phyloP scores from a whole-genome alignment of 2,888 invertebrate genomes.

The Leptinotarsa juncta region DNA sequence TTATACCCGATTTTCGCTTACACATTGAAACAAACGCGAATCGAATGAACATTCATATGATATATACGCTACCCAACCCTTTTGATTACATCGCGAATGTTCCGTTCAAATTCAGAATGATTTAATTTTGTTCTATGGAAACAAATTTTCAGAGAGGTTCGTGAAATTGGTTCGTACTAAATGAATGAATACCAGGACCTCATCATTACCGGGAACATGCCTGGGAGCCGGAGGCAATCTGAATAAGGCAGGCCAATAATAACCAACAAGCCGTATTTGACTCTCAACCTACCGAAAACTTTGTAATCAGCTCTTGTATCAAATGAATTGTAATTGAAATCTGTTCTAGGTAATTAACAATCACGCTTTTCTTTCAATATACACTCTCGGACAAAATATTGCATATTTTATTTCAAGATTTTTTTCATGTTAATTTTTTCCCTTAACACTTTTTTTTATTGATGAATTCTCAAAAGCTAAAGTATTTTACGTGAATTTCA shows the following conservation, averaged over 20 bases:
- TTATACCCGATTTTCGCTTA: slow-evolving; percentile 25
- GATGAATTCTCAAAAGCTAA: too few species aligned
- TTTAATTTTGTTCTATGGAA: neutral
- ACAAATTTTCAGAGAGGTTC: slow-evolving; percentile 6
- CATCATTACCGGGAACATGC: neutral
- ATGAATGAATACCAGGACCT: slow-evolving; percentile 8
- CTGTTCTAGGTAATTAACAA: too few species aligned
- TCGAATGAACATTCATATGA: slow-evolving; percentile 1
- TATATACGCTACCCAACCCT: slow-evolving; percentile 2
- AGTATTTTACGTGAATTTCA: too few species aligned
- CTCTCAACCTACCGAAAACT: neutral
- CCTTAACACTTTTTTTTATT: too few species aligned
- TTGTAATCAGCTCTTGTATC: too few species aligned
- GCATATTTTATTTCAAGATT: too few species aligned
- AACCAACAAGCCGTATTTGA: neutral
- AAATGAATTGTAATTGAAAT: too few species aligned
- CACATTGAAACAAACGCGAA: slow-evolving; percentile 7
- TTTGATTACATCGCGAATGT: slow-evolving; percentile 2
- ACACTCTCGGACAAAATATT: too few species aligned
- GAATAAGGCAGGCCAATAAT: neutral
- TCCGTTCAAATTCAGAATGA: slow-evolving; percentile 1
- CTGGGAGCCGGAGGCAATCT: neutral
- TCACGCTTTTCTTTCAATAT: too few species aligned
- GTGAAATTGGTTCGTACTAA: neutral
- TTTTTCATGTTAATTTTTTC: too few species aligned